Percentiles rank a stretch among this genome's conserved stretches.
phyloP scores from a whole-genome alignment of 2,113 vertebrate species.

The Hymenochirus boettgeri region DNA sequence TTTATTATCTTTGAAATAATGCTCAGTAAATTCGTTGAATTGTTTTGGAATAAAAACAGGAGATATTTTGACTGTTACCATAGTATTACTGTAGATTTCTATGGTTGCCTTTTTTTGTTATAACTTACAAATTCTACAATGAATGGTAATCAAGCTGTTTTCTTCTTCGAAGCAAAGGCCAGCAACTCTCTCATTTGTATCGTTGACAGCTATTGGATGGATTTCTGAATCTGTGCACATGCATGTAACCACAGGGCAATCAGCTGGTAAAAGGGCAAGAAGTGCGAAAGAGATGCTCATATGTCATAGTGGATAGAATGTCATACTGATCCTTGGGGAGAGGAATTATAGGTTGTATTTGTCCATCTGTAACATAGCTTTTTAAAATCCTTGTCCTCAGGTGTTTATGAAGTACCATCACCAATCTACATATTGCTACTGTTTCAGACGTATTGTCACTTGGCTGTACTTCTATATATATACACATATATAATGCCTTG shows the following conservation, averaged over 20 bases:
- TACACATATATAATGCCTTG: too few species aligned
- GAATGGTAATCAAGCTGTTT: background rate
- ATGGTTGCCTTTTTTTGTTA: background rate
- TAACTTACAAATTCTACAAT: background rate
- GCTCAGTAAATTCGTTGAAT: too few species aligned
- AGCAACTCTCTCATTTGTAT: background rate
- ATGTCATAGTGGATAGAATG: background rate
- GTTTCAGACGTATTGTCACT: too few species aligned
- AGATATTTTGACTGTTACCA: background rate
- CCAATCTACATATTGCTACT: too few species aligned
- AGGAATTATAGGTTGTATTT: background rate
- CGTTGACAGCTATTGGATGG: background rate
- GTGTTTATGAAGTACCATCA: too few species aligned
- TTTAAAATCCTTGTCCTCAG: too few species aligned
- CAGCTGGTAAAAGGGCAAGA: background rate
- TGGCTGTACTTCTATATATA: too few species aligned
- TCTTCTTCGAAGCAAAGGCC: background rate
- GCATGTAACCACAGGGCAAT: slow-evolving; percentile 1
- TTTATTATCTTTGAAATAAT: too few species aligned
- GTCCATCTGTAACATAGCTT: too few species aligned
- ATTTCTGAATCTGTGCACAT: background rate
- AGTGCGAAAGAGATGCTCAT: background rate
- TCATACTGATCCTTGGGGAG: background rate
- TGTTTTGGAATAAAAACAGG: too few species aligned
- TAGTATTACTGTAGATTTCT: background rate